Percentiles rank a stretch among this genome's conserved stretches.
These are phyloP conservation scores for Spheniscus mendiculus DNA, from an alignment of 2,113 vertebrate genomes.

Conservation along the genomic window DNA sequence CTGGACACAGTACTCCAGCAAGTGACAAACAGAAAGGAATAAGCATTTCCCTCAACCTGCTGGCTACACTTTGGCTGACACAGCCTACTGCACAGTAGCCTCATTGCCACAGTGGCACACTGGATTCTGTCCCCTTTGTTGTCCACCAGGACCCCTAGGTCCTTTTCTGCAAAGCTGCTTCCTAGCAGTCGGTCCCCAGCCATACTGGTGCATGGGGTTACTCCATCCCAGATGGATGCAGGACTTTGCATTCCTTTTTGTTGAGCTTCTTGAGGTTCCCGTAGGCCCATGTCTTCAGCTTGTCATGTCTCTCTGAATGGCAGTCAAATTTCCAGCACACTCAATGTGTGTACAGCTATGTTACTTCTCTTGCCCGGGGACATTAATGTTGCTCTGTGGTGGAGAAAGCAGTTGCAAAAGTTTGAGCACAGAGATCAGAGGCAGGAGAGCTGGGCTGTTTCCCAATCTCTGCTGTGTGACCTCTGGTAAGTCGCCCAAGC, in stretches of 20 bases:
- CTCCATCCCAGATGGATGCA: background rate
- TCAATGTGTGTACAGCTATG: background rate
- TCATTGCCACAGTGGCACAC: background rate
- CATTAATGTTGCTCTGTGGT: background rate
- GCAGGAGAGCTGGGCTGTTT: constrained; percentile 12
- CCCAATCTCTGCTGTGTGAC: constrained; percentile 25
- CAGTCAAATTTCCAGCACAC: background rate
- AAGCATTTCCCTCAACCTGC: background rate
- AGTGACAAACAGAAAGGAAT: background rate
- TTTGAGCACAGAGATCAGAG: background rate
- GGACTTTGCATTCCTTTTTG: background rate
- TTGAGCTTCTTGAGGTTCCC: background rate
- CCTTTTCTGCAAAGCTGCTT: background rate
- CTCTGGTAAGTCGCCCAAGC: background rate
- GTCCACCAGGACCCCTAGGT: background rate
- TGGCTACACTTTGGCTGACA: background rate
- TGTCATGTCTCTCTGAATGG: background rate
- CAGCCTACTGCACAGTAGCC: background rate
- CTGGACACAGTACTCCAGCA: background rate
- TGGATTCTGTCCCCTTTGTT: background rate
- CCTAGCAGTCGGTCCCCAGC: background rate
- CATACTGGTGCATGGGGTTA: background rate
- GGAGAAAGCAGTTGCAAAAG: background rate
- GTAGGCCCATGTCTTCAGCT: background rate
- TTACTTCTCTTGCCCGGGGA: background rate